Base-by-base conservation (phyloP, 2,888 invertebrate species). In the Eilema sororculum region DNA sequence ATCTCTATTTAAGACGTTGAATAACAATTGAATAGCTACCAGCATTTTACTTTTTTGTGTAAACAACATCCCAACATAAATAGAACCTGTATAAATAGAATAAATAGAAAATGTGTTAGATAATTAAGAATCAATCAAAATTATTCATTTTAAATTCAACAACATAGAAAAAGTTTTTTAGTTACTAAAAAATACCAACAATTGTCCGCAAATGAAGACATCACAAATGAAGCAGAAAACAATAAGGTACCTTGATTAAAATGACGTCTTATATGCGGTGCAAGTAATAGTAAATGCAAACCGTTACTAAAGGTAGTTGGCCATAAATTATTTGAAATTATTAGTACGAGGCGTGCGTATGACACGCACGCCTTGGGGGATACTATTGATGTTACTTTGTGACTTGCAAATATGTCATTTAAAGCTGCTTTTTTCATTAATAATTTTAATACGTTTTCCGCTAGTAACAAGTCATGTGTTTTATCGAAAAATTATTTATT, bases 221-320 rank as follows among this genome's bases (percentile, higher is more conserved):
- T n/a, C n/a, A n/a, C n/a, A 37, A 62, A 62, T 37, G 22, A 12
- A n/a, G n/a, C 20, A 62, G 62, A 41, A 41, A 41, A 62, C 6
- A 25, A 2, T 41, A 25, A 62, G 62, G 16, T 1, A 25, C 62
- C 25, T 62, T 41, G 24, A 62, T 25, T 62, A 62, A 41, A 62
- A 41, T 25, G 62, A 62, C 62, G 24, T 62, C 41, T 41, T 25
- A 25, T 41, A 62, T 41, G 62, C 10, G 16, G 41, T 20, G 16
- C 62, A 41, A 41, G 62, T 25, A 41, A 41, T 22, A 25, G 24
- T 41, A 62, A 58, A 41, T 62, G 25, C 62, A 62, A 62, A 70
- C 72, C 73, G 69, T 78, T 72, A 64, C 78, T 60, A 74, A 76
- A 78, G 74, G 76, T 78, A 72, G 76, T 66, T 67, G 28, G 58